A percentile compares a stretch with the other conserved stretches of the same genome.
phyloP scores from a whole-genome alignment of 2,797 vertebrate genomes.

The Peromyscus aztecus region DNA sequence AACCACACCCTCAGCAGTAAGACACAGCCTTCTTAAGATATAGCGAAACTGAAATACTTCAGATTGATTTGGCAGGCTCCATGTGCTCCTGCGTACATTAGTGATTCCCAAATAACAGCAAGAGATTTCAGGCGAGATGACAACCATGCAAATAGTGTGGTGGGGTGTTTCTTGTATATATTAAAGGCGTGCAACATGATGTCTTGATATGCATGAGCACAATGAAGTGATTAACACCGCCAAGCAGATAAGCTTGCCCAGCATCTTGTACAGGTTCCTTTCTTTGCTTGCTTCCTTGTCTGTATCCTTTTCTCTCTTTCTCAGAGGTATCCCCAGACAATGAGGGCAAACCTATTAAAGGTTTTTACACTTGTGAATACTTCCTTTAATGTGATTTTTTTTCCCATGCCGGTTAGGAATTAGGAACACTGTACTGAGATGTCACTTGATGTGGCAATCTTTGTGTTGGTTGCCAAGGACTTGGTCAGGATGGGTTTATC shows the following conservation, averaged over 20 bases:
- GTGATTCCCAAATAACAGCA: not conserved
- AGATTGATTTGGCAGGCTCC: not conserved
- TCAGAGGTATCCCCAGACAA: not conserved
- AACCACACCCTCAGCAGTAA: not conserved
- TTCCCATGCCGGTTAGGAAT: not conserved
- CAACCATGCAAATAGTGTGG: constrained; percentile 29
- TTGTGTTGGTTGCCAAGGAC: constrained; percentile 31
- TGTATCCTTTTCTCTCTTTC: not conserved
- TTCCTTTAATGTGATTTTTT: constrained; percentile 37
- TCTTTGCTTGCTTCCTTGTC: not conserved
- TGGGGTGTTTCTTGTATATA: not conserved
- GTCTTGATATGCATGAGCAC: not conserved
- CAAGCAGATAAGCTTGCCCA: not conserved
- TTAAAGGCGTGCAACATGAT: not conserved
- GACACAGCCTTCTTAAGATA: constrained; percentile 3
- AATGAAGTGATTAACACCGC: not conserved
- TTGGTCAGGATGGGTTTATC: constrained; percentile 11
- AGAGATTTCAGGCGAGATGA: constrained; percentile 30
- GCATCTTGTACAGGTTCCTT: not conserved
- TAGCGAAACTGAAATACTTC: constrained; percentile 17
- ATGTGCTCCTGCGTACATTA: not conserved
- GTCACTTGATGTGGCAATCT: constrained; percentile 2
- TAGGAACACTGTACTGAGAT: not conserved
- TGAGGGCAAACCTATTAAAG: not conserved
- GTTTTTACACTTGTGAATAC: not conserved